phyloP scores from a whole-genome alignment of 2,113 vertebrate genomes.

The Chinchilla lanigera region DNA sequence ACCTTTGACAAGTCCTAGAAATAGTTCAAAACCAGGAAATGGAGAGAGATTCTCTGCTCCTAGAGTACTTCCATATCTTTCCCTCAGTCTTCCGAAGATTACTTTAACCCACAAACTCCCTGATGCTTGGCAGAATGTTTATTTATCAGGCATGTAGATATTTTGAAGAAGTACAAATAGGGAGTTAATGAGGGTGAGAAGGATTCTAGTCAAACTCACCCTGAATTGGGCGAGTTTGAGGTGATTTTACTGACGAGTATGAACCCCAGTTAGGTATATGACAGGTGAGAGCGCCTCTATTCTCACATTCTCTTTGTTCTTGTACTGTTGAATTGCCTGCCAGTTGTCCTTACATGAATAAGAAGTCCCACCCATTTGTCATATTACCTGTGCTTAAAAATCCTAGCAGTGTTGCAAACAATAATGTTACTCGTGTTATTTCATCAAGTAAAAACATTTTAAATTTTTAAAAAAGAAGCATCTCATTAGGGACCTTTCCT shows the following conservation, averaged over 20 bases:
- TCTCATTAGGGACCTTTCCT: neutral
- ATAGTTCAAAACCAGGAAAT: neutral
- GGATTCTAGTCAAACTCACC: neutral
- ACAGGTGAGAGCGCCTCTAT: accelerated
- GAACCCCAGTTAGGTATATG: no score
- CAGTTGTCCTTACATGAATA: neutral
- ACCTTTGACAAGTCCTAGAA: neutral
- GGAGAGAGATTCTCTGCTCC: neutral
- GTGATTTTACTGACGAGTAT: neutral
- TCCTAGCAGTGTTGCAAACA: neutral
- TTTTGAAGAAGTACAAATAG: constrained; percentile 24
- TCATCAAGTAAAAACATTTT: neutral
- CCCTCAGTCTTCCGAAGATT: neutral
- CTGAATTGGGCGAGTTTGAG: neutral
- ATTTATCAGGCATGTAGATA: neutral
- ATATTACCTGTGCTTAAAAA: neutral
- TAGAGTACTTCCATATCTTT: neutral
- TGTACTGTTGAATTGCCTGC: neutral
- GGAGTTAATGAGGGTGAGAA: neutral
- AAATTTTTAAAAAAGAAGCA: neutral
- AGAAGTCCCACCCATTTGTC: neutral
- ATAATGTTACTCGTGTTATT: neutral
- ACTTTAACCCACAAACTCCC: neutral
- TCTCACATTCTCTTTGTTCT: neutral
- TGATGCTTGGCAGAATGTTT: neutral